Conservation (phyloP, 2,888 invertebrate species). For the Eupsilia transversa region DNA sequence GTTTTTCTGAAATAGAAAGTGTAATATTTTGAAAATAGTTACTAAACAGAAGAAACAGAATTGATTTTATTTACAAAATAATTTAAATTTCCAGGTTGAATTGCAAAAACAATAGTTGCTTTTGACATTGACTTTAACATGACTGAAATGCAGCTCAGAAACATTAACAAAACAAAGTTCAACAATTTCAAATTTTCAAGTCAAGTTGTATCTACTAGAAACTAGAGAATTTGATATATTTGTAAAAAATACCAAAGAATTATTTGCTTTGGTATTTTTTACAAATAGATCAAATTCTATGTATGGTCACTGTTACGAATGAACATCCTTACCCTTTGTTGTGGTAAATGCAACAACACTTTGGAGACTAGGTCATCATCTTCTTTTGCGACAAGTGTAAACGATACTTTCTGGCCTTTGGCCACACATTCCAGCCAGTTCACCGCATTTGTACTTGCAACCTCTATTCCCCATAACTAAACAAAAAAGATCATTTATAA, state of each 20-base stretch:
- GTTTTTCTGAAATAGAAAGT: conserved; percentile 79
- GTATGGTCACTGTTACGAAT: neutral
- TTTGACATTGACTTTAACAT: neutral
- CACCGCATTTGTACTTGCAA: conserved; percentile 89
- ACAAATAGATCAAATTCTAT: neutral
- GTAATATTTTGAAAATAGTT: neutral
- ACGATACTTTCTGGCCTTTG: conserved; percentile 84
- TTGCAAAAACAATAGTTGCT: neutral
- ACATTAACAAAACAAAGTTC: neutral
- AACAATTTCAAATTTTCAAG: neutral
- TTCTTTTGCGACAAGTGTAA: conserved; percentile 86
- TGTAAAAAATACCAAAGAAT: too few relatives aligned
- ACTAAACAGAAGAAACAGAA: neutral
- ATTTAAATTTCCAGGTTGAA: neutral
- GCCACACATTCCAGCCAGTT: conserved; percentile 91
- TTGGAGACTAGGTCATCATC: conserved; percentile 86
- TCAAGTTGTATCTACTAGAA: neutral
- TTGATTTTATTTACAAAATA: neutral
- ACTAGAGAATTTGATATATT: too few relatives aligned
- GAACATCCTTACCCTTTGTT: conserved; percentile 75
- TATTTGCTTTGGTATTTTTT: conserved; percentile 6
- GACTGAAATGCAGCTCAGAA: too few relatives aligned
- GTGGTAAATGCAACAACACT: conserved; percentile 86
- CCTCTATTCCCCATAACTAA: conserved; percentile 88
- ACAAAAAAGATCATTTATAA: conserved; percentile 55